Base-by-base conservation (phyloP, 2,888 invertebrate genomes). In the Venustoraphidia nigricollis region DNA sequence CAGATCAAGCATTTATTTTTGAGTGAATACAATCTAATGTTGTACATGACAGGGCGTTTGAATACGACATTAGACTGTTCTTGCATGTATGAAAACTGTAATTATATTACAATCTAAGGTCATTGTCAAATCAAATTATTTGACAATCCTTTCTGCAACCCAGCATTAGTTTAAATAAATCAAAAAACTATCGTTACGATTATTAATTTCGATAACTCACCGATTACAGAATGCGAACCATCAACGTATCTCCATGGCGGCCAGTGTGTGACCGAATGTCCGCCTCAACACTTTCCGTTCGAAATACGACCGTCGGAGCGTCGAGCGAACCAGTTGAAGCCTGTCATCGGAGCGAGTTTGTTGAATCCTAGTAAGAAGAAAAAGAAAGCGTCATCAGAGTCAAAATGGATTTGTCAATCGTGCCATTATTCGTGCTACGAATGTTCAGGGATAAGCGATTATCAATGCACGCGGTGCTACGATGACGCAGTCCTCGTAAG, bases 391-490 rank as follows among this genome's bases (percentile, higher is more conserved):
- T 50, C 47, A 36, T 52, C 47, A 41, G 48, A 35, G 48, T 27
- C 17, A 50, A 47, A 68, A 8, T 63, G 64, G 35, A 66, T 70
- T 46, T 86, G 86, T 59, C 65, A 76, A 2, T 66, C 70, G 35
- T 87, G 87, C 61, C 85, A 87, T 66, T 85, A 86, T 62, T 75
- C 79, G n/a, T 87, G 87, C 62, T 71, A 72, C 49, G 70, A 71
- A 9, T 87, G 87, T 59, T 64, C 67, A 8, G 85, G 85, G 9
- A 78, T 83, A 8, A 72, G 75, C 55, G 78, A 81, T 63, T 76
- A 75, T 58, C 77, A 85, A 58, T 87, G 86, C 62, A 64, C 70
- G 40, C 66, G 73, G 6, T 87, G 86, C 63, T 75, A 75, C 59
- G 71, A 72, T 8, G 86, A 86, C 60, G 77, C 83, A 8, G 64